phyloP scores from a whole-genome alignment of 2,888 invertebrate genomes.

The Zaprionus bogoriensis region DNA sequence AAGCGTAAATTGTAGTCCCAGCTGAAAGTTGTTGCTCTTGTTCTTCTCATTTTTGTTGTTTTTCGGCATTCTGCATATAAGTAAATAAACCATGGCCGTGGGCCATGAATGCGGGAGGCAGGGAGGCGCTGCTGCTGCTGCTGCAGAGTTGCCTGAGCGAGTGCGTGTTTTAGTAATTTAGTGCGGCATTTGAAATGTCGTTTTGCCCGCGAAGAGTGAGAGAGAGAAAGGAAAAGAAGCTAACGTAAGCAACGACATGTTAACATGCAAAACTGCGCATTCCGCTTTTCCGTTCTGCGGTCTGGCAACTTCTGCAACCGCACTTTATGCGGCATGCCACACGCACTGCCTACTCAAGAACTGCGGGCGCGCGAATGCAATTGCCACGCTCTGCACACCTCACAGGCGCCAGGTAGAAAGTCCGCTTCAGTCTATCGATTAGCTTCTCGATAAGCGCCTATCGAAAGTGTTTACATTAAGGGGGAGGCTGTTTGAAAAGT shows the following conservation, averaged over 20 bases:
- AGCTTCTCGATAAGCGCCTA: neutral
- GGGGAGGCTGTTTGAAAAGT: too few species aligned
- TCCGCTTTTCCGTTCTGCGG: constrained; percentile 6
- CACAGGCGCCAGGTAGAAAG: neutral
- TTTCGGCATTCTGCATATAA: constrained; percentile 32
- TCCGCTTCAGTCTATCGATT: neutral
- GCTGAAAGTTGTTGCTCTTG: constrained; percentile 41
- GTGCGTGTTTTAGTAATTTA: constrained; percentile 59
- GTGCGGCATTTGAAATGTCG: constrained; percentile 62
- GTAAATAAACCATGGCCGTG: constrained; percentile 27
- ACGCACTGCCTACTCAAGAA: constrained; percentile 34
- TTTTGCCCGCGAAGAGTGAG: constrained; percentile 19
- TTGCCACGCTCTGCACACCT: neutral
- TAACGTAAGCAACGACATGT: constrained; percentile 33
- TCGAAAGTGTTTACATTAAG: too few species aligned
- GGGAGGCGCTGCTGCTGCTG: neutral
- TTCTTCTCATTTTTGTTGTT: constrained; percentile 17
- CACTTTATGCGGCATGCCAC: constrained; percentile 45
- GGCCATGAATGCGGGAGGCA: neutral
- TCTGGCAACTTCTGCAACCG: constrained; percentile 25
- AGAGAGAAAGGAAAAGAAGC: neutral
- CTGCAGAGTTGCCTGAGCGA: constrained; percentile 21
- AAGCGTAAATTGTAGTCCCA: constrained; percentile 64
- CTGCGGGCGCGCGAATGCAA: neutral
- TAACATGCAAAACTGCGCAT: constrained; percentile 46